These are phyloP conservation scores for Drosophila acutilabella DNA, from an alignment of 2,888 invertebrate genomes.

Conservation along the genomic window DNA sequence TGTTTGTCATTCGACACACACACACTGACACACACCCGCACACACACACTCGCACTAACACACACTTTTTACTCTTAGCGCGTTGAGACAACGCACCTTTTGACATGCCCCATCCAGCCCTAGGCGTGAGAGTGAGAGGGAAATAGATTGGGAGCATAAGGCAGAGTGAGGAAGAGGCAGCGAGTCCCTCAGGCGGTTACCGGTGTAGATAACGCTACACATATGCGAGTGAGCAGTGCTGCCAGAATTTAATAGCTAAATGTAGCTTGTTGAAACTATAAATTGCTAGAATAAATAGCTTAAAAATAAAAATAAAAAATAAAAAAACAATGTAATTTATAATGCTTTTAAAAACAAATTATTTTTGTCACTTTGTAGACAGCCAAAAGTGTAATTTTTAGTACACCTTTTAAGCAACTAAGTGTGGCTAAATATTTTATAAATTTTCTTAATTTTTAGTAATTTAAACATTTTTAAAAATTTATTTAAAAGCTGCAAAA, in stretches of 20 bases:
- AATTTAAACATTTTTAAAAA: no score
- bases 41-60: slow-evolving; percentile 1
- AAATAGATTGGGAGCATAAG: not conserved
- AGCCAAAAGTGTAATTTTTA: no score
- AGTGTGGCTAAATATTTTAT: no score
- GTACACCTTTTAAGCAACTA: no score
- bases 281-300: no score
- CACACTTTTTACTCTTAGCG: slow-evolving; percentile 5
- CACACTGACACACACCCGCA: slow-evolving; percentile 1
- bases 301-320: no score
- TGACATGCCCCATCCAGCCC: slow-evolving; percentile 55
- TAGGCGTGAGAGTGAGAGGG: slow-evolving; percentile 9
- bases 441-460: no score
- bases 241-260: not conserved
- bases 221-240: slow-evolving; percentile 29
- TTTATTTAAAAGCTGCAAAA: no score
- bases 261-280: no score
- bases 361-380: no score
- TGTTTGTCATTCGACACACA: slow-evolving; percentile 13
- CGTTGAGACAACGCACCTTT: slow-evolving; percentile 56
- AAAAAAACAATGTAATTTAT: no score
- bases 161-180: not conserved
- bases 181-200: slow-evolving; percentile 25
- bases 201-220: slow-evolving; percentile 47
- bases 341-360: no score